These are phyloP conservation scores for Poecilia gillii DNA, from an alignment of 2,797 vertebrate species.

Conservation along the genomic window DNA sequence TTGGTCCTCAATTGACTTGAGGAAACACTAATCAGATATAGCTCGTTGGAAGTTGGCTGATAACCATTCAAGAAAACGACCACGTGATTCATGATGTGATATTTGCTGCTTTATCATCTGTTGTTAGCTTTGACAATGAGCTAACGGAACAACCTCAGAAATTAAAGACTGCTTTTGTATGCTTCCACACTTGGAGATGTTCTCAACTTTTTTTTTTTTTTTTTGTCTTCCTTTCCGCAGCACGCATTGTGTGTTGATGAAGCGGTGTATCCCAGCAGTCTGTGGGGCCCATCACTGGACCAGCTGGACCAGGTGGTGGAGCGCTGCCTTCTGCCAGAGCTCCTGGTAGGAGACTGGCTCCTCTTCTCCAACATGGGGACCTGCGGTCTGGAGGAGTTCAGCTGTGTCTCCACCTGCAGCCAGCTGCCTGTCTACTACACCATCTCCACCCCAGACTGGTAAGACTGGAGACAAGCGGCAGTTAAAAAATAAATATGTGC, in stretches of 20 bases:
- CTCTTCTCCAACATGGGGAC: conserved; percentile 96
- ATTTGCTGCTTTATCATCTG: background rate
- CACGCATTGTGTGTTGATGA: conserved; percentile 77
- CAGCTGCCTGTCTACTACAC: conserved; percentile 92
- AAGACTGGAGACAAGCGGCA: conserved; percentile 58
- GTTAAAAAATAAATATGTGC: background rate
- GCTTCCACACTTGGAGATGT: background rate
- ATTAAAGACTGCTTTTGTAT: background rate
- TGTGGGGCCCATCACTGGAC: conserved; percentile 96
- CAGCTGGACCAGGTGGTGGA: conserved; percentile 96
- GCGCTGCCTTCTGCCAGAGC: conserved; percentile 93
- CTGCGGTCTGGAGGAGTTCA: conserved; percentile 84
- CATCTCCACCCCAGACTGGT: conserved; percentile 94
- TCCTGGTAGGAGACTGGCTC: conserved; percentile 96
- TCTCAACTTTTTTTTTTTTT: background rate
- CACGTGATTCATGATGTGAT: background rate
- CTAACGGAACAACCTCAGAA: too few relatives aligned
- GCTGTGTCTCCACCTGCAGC: conserved; percentile 82
- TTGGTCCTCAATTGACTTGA: background rate
- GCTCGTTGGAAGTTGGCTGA: background rate
- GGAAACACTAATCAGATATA: background rate
- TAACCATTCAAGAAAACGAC: background rate
- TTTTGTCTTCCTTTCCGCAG: conserved; percentile 43
- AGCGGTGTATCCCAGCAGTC: conserved; percentile 92
- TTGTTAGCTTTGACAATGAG: background rate